Percentiles rank a stretch among this genome's conserved stretches.
Evolutionary conservation across 23 tunicate species (phyloP).

Genomic region (Halocynthia aurantium): DNA sequence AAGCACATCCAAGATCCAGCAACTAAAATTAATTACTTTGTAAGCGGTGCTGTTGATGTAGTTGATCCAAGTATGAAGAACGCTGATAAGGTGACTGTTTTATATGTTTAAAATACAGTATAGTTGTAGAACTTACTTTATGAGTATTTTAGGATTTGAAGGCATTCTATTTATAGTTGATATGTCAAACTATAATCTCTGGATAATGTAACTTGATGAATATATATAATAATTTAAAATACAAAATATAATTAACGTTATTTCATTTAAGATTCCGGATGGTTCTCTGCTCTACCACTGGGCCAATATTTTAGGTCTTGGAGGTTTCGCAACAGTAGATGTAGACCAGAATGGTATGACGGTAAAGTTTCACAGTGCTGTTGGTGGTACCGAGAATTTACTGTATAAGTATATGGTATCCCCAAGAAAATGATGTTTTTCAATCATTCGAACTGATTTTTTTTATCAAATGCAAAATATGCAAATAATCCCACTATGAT

Average conservation of each 20-base stretch:
- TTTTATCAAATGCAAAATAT: no score
- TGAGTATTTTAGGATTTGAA: no score
- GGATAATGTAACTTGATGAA: no score
- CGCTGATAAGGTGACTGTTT: constrained; percentile 5
- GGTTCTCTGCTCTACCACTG: constrained; percentile 61
- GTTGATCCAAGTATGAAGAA: constrained; percentile 70
- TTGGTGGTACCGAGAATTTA: constrained; percentile 8
- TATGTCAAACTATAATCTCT: no score
- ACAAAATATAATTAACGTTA: no score
- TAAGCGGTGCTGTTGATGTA: constrained; percentile 82
- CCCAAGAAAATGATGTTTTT: constrained; percentile 45
- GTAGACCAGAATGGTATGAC: constrained; percentile 22
- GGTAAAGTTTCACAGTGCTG: constrained; percentile 39
- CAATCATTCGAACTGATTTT: no score
- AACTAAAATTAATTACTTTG: constrained; percentile 64
- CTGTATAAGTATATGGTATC: constrained; percentile 50
- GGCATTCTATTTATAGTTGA: no score
- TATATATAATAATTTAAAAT: no score
- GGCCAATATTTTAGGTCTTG: constrained; percentile 68
- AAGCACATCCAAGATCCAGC: constrained; percentile 61
- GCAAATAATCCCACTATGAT: no score
- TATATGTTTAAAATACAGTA: no score
- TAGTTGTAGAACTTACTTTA: no score
- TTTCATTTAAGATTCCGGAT: constrained; percentile 30
- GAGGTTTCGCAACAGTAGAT: constrained; percentile 69